Base-by-base conservation (phyloP, 2,113 vertebrate species). In the Chelonoidis abingdonii region DNA sequence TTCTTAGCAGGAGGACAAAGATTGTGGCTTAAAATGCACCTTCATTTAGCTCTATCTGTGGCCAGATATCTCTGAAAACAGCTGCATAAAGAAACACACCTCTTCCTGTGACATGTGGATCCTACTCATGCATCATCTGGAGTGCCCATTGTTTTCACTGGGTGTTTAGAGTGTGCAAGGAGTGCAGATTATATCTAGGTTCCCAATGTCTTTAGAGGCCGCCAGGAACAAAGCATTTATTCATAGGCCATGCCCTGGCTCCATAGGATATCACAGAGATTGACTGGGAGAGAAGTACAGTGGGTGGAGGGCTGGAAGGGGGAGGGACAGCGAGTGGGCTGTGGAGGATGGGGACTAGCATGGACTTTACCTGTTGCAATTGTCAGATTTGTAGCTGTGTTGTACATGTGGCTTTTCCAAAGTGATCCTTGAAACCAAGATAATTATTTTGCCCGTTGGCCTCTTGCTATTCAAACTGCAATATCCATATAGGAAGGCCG, bases 1-100 rank as follows among this genome's bases (percentile, higher is more conserved):
- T 44, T 25, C 89, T 89, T 3, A 52, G 92, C 93, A 3, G 87
- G 54, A 11, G 79, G 47, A 83, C 69, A 69, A 75, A 19, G 54
- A n/a, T 27, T 29, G 54, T 35, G 53, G 44, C 0, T 0, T 6
- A 1, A 25, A 1, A 10, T 4, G 47, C 57, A 10, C n/a, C 94
- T 57, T 2, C 0, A 47, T 59, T 38, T 1, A 2, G 93, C 89
- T 25, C 57, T 2, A 83, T 19, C 87, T 1, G 1, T 27, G 52
- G 11, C 22, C 0, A 0, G 86, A 54, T 3, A n/a, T 5, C 57
- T 4, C 57, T 83, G 59, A 35, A 38, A 16, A 0, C 1, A 1
- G 79, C 0, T 9, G 0, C 2, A 13, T 2, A 2, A 10, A 89
- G 27, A 80, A 56, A 0, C 0, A 0, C 2, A 1, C 10, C 57